phyloP scores from a whole-genome alignment of 2,113 vertebrate genomes.

The Todiramphus chloris region DNA sequence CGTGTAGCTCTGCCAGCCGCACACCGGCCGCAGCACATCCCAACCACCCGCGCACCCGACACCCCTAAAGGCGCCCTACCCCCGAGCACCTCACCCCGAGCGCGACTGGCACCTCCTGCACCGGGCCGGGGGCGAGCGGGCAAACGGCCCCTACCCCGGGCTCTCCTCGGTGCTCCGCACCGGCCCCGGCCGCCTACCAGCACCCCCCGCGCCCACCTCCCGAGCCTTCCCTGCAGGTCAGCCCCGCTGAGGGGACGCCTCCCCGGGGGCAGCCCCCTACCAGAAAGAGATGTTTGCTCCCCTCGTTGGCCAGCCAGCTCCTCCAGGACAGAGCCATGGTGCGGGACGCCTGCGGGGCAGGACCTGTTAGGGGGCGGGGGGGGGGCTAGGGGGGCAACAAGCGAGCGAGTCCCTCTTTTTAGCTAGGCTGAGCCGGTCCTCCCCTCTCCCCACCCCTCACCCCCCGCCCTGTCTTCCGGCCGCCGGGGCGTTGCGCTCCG shows the following conservation, averaged over 20 bases:
- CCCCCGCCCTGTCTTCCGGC: no score
- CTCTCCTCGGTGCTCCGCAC: not conserved
- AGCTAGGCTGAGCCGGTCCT: no score
- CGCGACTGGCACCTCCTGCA: not conserved
- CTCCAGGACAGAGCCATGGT: conserved; percentile 84
- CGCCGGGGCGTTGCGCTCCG: no score
- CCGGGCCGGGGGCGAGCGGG: not conserved
- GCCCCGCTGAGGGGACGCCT: not conserved
- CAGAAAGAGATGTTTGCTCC: conserved; percentile 87
- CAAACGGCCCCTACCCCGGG: not conserved
- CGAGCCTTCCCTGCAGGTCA: not conserved
- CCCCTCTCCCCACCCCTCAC: no score
- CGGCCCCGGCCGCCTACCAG: not conserved
- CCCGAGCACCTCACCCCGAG: not conserved
- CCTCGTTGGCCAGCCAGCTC: conserved; percentile 94
- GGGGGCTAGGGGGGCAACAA: no score
- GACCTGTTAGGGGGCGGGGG: no score
- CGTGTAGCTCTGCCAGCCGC: not conserved
- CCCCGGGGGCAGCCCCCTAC: conserved; percentile 70
- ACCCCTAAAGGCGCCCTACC: not conserved
- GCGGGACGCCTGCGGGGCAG: not conserved
- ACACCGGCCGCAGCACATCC: not conserved
- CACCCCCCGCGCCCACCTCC: not conserved
- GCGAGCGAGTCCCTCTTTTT: no score
- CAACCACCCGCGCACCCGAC: not conserved